These are phyloP conservation scores for Pseudomyrmex dendroicus DNA, from an alignment of 1,140 invertebrate genomes.

Conservation along the genomic window DNA sequence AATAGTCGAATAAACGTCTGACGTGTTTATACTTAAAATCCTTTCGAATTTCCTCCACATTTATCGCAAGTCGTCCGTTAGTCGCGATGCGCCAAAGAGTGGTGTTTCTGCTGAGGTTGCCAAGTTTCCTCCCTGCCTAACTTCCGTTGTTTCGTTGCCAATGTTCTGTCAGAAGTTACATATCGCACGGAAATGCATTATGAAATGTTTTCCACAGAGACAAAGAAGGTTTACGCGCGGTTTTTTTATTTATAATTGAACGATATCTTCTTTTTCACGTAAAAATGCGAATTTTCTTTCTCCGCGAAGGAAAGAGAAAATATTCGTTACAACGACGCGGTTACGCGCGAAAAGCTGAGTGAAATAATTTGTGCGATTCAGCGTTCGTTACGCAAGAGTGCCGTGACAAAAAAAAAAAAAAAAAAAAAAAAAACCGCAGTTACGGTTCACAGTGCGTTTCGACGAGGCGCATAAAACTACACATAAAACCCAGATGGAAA, in stretches of 20 bases:
- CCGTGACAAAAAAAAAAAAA: neutral
- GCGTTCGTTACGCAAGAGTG: neutral
- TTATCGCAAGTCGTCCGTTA: neutral
- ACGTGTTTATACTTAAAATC: neutral
- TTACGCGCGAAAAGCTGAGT: neutral
- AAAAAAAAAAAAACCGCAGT: neutral
- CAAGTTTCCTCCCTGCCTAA: conserved; percentile 13
- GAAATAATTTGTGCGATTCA: neutral
- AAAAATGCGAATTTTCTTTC: neutral
- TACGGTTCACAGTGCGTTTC: conserved; percentile 5
- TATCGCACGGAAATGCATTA: neutral
- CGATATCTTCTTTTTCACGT: neutral
- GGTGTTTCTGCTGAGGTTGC: neutral
- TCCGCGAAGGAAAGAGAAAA: neutral
- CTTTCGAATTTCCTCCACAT: conserved; percentile 15
- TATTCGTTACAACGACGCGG: neutral
- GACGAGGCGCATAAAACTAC: conserved; percentile 9
- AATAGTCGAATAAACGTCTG: neutral
- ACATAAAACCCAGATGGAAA: conserved; percentile 26
- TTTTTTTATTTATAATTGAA: neutral
- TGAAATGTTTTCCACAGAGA: neutral
- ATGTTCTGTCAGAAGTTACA: neutral
- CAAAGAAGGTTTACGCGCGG: too few relatives aligned
- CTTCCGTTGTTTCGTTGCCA: conserved; percentile 18
- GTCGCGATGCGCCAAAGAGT: conserved; percentile 30